Conservation (phyloP, 2,888 invertebrate genomes). For the Brenthis hecate region DNA sequence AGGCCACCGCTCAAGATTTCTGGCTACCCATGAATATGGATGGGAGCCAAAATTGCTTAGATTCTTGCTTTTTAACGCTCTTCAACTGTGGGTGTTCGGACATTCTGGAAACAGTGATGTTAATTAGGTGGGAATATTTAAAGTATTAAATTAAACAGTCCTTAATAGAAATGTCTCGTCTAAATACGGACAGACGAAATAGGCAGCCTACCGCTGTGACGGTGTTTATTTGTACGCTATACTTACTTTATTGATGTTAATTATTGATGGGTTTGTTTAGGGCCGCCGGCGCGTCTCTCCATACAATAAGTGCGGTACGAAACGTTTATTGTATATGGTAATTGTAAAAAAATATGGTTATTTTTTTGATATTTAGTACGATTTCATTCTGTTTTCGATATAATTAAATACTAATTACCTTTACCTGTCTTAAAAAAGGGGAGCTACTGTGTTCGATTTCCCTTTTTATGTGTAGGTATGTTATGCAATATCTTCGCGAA, state of each 20-base stretch:
- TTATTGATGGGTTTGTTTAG: constrained; percentile 23
- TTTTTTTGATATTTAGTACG: neutral
- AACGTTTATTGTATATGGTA: constrained; percentile 7
- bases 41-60: constrained; percentile 61
- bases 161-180: constrained; percentile 30
- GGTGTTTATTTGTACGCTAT: constrained; percentile 19
- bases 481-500: too few relatives aligned
- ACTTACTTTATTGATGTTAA: constrained; percentile 23
- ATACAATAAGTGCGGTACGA: constrained; percentile 1
- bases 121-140: constrained; percentile 39
- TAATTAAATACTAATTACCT: neutral
- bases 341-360: neutral
- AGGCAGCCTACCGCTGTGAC: constrained; percentile 5
- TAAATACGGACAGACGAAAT: constrained; percentile 26
- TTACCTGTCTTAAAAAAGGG: too few relatives aligned
- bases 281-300: neutral
- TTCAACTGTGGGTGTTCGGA: constrained; percentile 59
- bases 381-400: neutral
- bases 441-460: too few relatives aligned
- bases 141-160: constrained; percentile 10
- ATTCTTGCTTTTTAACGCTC: constrained; percentile 56
- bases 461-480: too few relatives aligned
- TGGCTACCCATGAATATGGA: constrained; percentile 69
- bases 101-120: constrained; percentile 42
- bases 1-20: constrained; percentile 71